These are phyloP conservation scores for Saguinus midas DNA, from an alignment of 2,113 vertebrate species.

Conservation along the genomic window DNA sequence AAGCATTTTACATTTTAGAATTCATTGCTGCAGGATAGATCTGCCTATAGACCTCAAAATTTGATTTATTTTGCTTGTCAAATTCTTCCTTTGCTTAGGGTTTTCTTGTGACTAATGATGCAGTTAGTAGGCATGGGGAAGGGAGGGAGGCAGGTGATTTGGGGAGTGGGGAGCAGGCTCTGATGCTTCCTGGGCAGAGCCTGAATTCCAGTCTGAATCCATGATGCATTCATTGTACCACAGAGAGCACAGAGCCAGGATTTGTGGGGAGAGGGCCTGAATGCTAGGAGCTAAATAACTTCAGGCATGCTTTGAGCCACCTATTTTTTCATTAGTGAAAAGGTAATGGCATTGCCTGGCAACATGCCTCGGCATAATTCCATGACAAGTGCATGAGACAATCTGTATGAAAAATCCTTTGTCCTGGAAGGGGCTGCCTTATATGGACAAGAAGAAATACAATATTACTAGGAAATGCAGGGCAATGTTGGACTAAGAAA, in stretches of 20 bases:
- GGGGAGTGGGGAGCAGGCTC: neutral
- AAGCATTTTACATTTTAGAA: neutral
- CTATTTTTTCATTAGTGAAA: neutral
- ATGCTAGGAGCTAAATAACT: too few species aligned
- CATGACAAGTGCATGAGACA: accelerated
- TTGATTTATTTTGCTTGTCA: neutral
- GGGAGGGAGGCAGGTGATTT: neutral
- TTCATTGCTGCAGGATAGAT: accelerated
- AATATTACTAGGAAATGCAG: neutral
- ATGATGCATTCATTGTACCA: accelerated
- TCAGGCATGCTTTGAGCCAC: neutral
- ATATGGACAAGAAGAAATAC: neutral
- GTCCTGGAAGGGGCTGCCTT: neutral
- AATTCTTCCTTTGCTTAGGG: neutral
- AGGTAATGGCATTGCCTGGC: too few species aligned
- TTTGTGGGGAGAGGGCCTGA: accelerated
- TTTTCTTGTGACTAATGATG: neutral
- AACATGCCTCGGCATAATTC: neutral
- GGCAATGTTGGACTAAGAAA: neutral
- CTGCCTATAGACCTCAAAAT: neutral
- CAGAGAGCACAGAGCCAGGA: accelerated
- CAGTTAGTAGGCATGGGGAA: neutral
- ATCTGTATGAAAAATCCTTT: neutral
- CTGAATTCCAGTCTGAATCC: too few species aligned
- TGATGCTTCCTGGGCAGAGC: neutral